These are phyloP conservation scores for Suricata suricatta DNA, from an alignment of 2,113 vertebrate species.

Conservation along the genomic window DNA sequence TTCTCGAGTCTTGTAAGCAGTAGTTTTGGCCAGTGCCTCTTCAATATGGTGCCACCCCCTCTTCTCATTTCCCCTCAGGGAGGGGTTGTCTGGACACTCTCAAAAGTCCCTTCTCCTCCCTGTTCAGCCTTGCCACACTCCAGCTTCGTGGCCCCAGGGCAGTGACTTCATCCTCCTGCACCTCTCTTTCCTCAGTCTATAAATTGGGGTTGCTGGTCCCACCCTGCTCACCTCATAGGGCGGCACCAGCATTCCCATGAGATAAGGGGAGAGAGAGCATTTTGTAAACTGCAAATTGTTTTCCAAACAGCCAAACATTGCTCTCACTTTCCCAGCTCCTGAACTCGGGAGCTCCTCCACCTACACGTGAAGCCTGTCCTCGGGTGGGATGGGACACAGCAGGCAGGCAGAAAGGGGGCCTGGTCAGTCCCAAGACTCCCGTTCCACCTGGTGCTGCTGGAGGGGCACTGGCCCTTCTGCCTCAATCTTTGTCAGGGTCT, in stretches of 20 bases:
- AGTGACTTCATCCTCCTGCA: constrained; percentile 61
- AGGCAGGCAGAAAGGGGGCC: neutral
- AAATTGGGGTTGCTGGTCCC: constrained; percentile 35
- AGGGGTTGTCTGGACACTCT: neutral
- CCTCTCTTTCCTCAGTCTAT: constrained; percentile 35
- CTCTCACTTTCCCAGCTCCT: neutral
- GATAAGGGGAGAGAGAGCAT: constrained; percentile 38
- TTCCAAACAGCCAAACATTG: constrained; percentile 27
- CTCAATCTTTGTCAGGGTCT: neutral
- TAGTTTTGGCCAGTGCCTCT: neutral
- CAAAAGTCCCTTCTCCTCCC: neutral
- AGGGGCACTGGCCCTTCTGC: neutral
- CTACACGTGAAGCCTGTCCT: neutral
- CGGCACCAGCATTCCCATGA: constrained; percentile 40
- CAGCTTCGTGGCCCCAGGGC: constrained; percentile 5
- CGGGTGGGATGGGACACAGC: neutral
- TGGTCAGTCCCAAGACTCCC: neutral
- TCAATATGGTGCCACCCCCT: neutral
- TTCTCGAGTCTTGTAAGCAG: constrained; percentile 6
- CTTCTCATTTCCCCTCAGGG: neutral
- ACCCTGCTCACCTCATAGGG: constrained; percentile 62
- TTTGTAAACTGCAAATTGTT: constrained; percentile 60
- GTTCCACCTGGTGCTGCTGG: neutral
- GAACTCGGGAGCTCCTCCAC: neutral
- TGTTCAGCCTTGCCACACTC: neutral